These are phyloP conservation scores for Drosophila setifemur DNA, from an alignment of 1,140 invertebrate genomes.

Conservation along the genomic window DNA sequence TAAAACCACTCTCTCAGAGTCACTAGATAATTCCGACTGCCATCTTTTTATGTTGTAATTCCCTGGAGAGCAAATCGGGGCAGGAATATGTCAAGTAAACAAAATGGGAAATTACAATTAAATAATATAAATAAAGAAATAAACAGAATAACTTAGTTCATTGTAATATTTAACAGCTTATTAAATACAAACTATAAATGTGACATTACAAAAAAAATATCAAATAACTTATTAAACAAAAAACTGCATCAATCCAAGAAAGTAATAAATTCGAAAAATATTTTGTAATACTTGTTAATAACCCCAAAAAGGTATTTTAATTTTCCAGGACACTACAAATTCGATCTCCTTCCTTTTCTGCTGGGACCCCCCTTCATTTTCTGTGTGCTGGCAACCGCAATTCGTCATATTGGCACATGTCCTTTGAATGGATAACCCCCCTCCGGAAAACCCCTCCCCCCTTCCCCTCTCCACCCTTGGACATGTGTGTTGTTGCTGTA, in stretches of 20 bases:
- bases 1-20: constrained; percentile 5
- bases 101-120: no score
- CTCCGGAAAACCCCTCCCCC: neutral
- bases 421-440: constrained; percentile 50
- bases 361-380: neutral
- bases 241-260: no score
- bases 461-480: neutral
- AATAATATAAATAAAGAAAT: no score
- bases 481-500: constrained; percentile 49
- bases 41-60: neutral
- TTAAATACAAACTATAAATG: no score
- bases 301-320: no score
- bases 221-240: no score
- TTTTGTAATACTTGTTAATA: no score
- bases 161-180: no score
- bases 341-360: neutral
- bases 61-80: neutral
- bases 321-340: neutral
- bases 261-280: no score
- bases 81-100: no score
- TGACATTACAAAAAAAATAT: no score
- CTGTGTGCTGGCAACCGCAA: constrained; percentile 50
- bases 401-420: constrained; percentile 77
- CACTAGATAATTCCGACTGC: neutral
- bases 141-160: no score